These are phyloP conservation scores for Syrmaticus mikado DNA, from an alignment of 2,113 vertebrate species.

Conservation along the genomic window DNA sequence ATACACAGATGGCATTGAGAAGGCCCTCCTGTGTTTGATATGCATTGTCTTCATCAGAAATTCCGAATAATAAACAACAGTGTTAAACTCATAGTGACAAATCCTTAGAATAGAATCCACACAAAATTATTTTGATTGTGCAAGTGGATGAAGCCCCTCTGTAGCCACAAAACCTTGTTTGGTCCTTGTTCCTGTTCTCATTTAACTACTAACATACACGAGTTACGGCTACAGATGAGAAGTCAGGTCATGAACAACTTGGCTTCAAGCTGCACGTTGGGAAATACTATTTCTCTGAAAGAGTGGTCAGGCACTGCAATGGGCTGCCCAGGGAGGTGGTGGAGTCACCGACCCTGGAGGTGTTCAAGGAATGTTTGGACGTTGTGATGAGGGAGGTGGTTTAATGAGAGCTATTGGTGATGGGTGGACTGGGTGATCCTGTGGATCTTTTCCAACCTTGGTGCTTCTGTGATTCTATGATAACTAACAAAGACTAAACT, in stretches of 20 bases:
- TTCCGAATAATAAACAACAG: not conserved
- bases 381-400: too few relatives aligned
- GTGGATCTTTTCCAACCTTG: too few relatives aligned
- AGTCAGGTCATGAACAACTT: not conserved
- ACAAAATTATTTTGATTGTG: not conserved
- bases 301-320: too few relatives aligned
- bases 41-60: not conserved
- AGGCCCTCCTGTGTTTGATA: not conserved
- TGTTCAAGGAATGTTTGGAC: too few relatives aligned
- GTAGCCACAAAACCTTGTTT: not conserved
- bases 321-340: too few relatives aligned
- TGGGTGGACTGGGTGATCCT: too few relatives aligned
- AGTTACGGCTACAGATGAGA: not conserved
- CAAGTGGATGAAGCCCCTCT: too few relatives aligned
- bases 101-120: not conserved
- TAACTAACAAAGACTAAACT: not conserved
- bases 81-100: not conserved
- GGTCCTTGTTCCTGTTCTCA: not conserved
- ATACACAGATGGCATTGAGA: not conserved
- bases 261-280: too few relatives aligned
- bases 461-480: too few relatives aligned
- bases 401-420: too few relatives aligned
- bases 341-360: too few relatives aligned
- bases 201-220: not conserved
- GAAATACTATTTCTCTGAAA: too few relatives aligned